A percentile compares a stretch with the other conserved stretches of the same genome.
phyloP scores from a whole-genome alignment of 2,113 vertebrate genomes.

The Strix uralensis region DNA sequence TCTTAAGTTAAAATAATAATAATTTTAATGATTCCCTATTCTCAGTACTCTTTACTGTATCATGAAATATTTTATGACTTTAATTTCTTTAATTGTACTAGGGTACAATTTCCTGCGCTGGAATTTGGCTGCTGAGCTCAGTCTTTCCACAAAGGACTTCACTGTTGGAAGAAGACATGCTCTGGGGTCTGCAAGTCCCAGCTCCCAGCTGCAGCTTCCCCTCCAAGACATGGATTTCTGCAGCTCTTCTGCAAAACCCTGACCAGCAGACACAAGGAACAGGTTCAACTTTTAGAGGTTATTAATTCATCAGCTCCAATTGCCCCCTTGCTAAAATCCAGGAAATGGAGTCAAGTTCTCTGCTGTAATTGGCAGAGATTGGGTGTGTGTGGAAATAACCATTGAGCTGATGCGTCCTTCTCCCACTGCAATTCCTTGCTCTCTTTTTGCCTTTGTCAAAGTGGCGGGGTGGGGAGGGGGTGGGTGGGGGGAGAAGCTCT shows the following conservation, averaged over 20 bases:
- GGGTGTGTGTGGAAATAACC: background rate
- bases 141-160: background rate
- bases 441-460: background rate
- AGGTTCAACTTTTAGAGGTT: background rate
- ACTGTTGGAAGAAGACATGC: background rate
- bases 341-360: background rate
- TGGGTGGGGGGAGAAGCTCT: background rate
- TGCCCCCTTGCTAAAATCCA: background rate
- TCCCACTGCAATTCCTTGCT: background rate
- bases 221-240: background rate
- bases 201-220: background rate
- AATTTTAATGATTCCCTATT: background rate
- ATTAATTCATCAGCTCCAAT: background rate
- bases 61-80: background rate
- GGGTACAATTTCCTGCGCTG: background rate
- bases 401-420: background rate
- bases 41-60: background rate
- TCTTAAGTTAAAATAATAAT: background rate
- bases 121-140: background rate
- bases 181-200: background rate
- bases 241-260: background rate
- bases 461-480: rapidly evolving
- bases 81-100: background rate
- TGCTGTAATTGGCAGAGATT: background rate
- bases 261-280: background rate